Conservation (phyloP, 2,113 vertebrate species). For the Dicentrarchus labrax region DNA sequence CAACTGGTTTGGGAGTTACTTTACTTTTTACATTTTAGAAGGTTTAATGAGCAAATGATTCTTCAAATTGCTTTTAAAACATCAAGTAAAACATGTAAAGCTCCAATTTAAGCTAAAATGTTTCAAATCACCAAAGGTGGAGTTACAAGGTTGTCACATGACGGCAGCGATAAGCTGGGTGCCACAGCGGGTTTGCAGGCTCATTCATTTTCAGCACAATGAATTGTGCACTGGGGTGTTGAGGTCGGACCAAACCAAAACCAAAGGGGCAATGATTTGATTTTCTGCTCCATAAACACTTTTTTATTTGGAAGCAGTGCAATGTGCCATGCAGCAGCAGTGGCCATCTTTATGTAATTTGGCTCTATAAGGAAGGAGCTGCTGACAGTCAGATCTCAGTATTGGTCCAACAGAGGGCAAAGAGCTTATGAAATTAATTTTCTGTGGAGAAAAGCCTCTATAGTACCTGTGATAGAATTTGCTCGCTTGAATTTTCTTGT, state of each 20-base stretch:
- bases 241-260: constrained; percentile 74
- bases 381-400: constrained; percentile 66
- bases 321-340: constrained; percentile 66
- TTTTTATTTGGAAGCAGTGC: constrained; percentile 76
- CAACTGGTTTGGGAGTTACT: neutral
- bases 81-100: neutral
- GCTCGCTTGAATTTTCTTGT: constrained; percentile 53
- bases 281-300: constrained; percentile 84
- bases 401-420: constrained; percentile 60
- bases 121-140: constrained; percentile 21
- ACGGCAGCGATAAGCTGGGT: constrained; percentile 48
- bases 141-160: constrained; percentile 43
- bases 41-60: neutral
- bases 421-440: constrained; percentile 74
- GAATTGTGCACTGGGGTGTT: constrained; percentile 72
- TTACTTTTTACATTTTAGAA: neutral
- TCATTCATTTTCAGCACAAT: constrained; percentile 78
- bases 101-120: constrained; percentile 2
- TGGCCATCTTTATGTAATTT: constrained; percentile 76
- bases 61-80: neutral
- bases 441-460: constrained; percentile 55
- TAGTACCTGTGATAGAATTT: constrained; percentile 52
- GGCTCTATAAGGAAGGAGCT: constrained; percentile 59
- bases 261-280: constrained; percentile 76
- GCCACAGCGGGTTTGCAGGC: constrained; percentile 48